Percentiles rank a stretch among this genome's conserved stretches.
These are phyloP conservation scores for Isotomurus palustris DNA, from an alignment of 2,888 invertebrate species.

Conservation along the genomic window DNA sequence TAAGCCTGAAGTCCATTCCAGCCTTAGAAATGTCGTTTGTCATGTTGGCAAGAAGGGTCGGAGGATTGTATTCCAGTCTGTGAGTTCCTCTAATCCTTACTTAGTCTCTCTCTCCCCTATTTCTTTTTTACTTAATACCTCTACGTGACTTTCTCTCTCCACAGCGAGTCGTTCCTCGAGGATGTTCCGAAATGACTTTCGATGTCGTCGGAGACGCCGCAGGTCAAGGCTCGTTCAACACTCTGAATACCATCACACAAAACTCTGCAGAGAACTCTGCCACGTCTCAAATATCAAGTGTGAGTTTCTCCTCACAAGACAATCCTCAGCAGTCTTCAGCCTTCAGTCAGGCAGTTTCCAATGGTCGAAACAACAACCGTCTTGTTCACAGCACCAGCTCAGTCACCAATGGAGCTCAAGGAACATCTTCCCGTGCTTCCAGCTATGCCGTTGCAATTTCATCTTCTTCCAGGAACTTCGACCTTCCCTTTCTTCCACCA, in stretches of 20 bases:
- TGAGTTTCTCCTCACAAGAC: conserved; percentile 43
- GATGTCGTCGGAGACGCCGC: conserved; percentile 36
- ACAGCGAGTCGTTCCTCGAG: conserved; percentile 45
- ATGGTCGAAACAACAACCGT: conserved; percentile 43
- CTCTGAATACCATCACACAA: conserved; percentile 42
- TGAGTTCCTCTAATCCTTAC: conserved; percentile 14
- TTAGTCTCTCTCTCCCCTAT: neutral
- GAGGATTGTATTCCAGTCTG: conserved; percentile 44
- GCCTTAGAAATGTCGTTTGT: conserved; percentile 44
- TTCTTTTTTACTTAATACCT: neutral
- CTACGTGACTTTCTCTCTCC: conserved; percentile 1
- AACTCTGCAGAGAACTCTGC: conserved; percentile 45
- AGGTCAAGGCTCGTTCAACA: conserved; percentile 31
- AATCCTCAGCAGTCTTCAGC: conserved; percentile 42
- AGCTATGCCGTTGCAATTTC: conserved; percentile 45
- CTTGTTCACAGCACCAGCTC: conserved; percentile 43
- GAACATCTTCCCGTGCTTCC: conserved; percentile 40
- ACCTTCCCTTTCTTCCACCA: conserved; percentile 36
- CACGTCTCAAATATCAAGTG: conserved; percentile 45
- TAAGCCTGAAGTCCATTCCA: conserved; percentile 39
- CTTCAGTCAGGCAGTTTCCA: conserved; percentile 44
- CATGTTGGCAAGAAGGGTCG: conserved; percentile 46
- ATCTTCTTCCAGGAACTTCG: conserved; percentile 42
- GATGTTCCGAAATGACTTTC: conserved; percentile 44
- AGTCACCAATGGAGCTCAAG: conserved; percentile 42